Conservation (phyloP, 2,113 vertebrate species). For the Beaufortia kweichowensis region DNA sequence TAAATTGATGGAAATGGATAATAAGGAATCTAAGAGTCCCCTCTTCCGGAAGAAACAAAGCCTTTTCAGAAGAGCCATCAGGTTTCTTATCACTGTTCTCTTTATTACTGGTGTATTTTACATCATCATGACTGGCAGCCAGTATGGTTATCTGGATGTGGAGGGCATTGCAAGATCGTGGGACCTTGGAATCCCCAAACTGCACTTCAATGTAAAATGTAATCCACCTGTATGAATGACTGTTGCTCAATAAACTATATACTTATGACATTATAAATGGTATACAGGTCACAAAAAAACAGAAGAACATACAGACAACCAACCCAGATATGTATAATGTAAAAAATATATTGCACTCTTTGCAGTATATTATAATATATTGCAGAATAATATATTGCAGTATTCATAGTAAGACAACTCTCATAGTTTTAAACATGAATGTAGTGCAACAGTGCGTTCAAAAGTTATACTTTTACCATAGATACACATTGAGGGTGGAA, state of each 20-base stretch:
- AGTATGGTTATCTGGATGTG: background rate
- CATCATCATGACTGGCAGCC: background rate
- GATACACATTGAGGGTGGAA: no score
- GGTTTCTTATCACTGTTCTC: background rate
- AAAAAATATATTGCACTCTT: no score
- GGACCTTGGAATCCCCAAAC: background rate
- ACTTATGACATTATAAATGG: no score
- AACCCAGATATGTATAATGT: no score
- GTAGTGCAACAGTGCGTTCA: no score
- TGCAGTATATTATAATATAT: no score
- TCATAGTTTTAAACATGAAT: no score
- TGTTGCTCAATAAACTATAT: conserved; percentile 17
- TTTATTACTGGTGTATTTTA: background rate
- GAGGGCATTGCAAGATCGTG: background rate
- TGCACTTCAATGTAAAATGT: background rate
- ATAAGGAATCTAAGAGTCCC: background rate
- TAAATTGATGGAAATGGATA: background rate
- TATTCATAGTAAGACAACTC: no score
- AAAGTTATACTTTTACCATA: no score
- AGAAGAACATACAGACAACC: no score
- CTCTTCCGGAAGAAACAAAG: background rate
- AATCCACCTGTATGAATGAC: conserved; percentile 2
- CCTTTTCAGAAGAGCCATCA: background rate
- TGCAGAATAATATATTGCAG: no score
- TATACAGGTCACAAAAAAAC: no score